phyloP scores from a whole-genome alignment of 1,140 invertebrate species.

The Drosophila kikkawai region DNA sequence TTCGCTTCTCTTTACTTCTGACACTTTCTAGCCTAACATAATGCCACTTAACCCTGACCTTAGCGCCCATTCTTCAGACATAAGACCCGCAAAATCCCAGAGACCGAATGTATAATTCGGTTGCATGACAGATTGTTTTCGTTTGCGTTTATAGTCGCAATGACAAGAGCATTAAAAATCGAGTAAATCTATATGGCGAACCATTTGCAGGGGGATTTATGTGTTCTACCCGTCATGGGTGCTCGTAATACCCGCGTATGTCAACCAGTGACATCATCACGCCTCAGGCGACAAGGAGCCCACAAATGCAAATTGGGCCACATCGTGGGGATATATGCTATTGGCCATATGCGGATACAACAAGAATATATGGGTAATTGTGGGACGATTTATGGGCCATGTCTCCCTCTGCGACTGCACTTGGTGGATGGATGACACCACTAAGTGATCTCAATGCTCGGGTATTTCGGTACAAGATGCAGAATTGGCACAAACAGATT shows the following conservation, averaged over 20 bases:
- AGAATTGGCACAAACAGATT: constrained; percentile 37
- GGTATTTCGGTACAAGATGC: constrained; percentile 52
- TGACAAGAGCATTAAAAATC: constrained; percentile 65
- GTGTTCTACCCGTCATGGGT: constrained; percentile 9
- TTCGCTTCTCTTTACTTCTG: not conserved
- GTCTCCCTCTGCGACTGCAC: constrained; percentile 46
- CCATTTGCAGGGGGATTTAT: constrained; percentile 33
- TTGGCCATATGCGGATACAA: not conserved
- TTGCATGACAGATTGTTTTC: constrained; percentile 37
- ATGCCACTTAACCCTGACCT: constrained; percentile 40
- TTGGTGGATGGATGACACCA: constrained; percentile 57
- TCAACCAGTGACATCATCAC: constrained; percentile 68
- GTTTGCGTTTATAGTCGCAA: constrained; percentile 18
- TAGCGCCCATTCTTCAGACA: constrained; percentile 20
- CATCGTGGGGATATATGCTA: constrained; percentile 21
- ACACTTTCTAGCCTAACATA: not conserved
- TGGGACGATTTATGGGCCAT: constrained; percentile 33
- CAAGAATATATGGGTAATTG: constrained; percentile 60
- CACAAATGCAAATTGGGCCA: constrained; percentile 65
- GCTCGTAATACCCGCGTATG: constrained; percentile 18
- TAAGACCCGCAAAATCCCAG: constrained; percentile 20
- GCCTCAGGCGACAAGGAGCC: constrained; percentile 25
- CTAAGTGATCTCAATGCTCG: constrained; percentile 69
- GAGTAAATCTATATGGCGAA: constrained; percentile 47
- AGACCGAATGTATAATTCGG: not conserved